Evolutionary conservation across 2,113 vertebrate genomes (phyloP).

Genomic region (Cnemophilus loriae): DNA sequence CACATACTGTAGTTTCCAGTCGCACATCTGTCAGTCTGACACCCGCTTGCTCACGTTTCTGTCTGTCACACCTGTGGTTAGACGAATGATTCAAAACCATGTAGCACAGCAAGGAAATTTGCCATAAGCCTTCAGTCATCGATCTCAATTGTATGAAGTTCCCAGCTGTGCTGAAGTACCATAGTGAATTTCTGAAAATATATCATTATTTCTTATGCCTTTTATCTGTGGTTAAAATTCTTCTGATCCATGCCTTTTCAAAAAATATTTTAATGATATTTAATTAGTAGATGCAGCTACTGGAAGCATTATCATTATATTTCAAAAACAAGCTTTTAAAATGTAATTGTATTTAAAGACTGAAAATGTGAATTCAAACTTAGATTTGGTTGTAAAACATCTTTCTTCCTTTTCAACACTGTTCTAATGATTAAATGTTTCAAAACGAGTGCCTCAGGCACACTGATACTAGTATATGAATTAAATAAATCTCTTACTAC

Average conservation of each 20-base stretch:
- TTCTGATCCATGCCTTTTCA: neutral
- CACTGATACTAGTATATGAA: neutral
- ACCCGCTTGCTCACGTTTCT: neutral
- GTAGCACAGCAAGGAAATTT: neutral
- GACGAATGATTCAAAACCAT: neutral
- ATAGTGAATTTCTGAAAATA: neutral
- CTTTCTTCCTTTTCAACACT: neutral
- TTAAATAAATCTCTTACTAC: constrained; percentile 10
- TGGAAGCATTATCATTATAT: neutral
- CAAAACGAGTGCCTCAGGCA: neutral
- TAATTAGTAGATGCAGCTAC: neutral
- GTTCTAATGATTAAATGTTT: neutral
- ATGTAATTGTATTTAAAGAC: neutral
- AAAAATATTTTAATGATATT: neutral
- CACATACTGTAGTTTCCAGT: neutral
- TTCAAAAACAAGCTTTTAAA: neutral
- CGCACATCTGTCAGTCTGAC: neutral
- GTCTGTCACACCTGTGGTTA: neutral
- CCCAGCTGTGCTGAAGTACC: neutral
- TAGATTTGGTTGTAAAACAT: neutral
- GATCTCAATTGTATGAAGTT: neutral
- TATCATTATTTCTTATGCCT: neutral
- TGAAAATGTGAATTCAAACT: constrained; percentile 6
- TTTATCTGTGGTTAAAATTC: neutral
- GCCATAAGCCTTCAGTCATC: neutral